Percentiles rank a stretch among this genome's conserved stretches.
phyloP scores from a whole-genome alignment of 2,113 vertebrate genomes.

The Platichthys stellatus region DNA sequence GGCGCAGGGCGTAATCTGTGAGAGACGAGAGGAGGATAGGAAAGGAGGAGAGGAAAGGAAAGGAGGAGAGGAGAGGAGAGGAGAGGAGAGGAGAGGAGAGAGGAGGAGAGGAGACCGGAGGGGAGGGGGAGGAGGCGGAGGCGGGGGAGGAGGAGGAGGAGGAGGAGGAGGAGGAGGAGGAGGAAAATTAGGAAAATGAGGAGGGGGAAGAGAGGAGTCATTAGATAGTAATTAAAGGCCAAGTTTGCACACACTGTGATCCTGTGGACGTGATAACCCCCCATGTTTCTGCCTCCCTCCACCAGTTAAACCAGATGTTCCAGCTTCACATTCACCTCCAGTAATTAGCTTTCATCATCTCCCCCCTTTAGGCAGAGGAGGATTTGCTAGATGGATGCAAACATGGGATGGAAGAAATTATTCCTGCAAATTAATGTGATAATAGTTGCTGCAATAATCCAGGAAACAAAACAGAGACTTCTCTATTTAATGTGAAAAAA shows the following conservation, averaged over 20 bases:
- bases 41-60: neutral
- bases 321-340: constrained; percentile 45
- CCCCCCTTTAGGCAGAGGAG: constrained; percentile 45
- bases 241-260: neutral
- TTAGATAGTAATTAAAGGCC: constrained; percentile 13
- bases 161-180: neutral
- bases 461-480: constrained; percentile 47
- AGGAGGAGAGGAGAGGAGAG: neutral
- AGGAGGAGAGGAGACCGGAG: constrained; percentile 31
- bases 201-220: constrained; percentile 15
- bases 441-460: constrained; percentile 63
- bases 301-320: constrained; percentile 60
- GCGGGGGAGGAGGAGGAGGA: neutral
- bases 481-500: constrained; percentile 32
- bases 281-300: constrained; percentile 28
- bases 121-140: too few species aligned
- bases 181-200: neutral
- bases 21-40: neutral
- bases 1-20: constrained; percentile 93
- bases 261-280: neutral
- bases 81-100: neutral
- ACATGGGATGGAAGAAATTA: constrained; percentile 55
- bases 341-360: constrained; percentile 71
- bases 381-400: constrained; percentile 71
- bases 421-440: constrained; percentile 61